Base-by-base conservation (phyloP, 53 echinoderm and acorn worm species). In the Stichopus horrens region DNA sequence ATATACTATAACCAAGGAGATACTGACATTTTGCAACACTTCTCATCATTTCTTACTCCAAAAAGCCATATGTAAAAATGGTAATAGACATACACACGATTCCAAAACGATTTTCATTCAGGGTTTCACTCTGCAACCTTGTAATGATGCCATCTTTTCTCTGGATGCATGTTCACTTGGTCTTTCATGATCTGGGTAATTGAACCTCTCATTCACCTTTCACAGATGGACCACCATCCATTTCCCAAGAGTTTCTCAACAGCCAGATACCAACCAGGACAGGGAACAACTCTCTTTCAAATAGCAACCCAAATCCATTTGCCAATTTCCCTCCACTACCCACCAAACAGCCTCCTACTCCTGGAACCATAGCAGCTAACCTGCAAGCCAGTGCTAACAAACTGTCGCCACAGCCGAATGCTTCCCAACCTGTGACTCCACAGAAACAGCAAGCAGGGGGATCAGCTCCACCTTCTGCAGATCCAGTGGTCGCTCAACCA, bases 291-390 rank as follows among this genome's bases (percentile, higher is more conserved):
- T 74, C 67, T 73, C 23, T 85, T 52, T 52, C 65, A 16, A 93
- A 93, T 83, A 57, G 88, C 90, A 97, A 92, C 82, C 90, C 86
- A 75, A 97, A 97, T 74, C 95, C 95, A 52, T 97, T 97, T 88
- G 91, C 94, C 53, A 93, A 91, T 86, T 95, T 97, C 89, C 95
- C 95, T 52, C 97, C 95, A 67, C 84, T 94, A 66, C 92, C 97
- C 52, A 83, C 58, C 83, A 91, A 89, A 75, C 90, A 90, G 89
- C 91, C 91, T 77, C 88, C 91, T 21, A 57, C 77, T 9, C 83
- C 89, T 55, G 78, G 77, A 77, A 92, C 86, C 73, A 71, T 88
- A 55, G 89, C 83, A 16, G 82, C 73, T 89, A 92, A 92, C 77
- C 76, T 88, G 7, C 86, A 89, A 23, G 80, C 92, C 74, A 92